Evolutionary conservation across 1,140 invertebrate genomes (phyloP).

Genomic region (Whitmania pigra): DNA sequence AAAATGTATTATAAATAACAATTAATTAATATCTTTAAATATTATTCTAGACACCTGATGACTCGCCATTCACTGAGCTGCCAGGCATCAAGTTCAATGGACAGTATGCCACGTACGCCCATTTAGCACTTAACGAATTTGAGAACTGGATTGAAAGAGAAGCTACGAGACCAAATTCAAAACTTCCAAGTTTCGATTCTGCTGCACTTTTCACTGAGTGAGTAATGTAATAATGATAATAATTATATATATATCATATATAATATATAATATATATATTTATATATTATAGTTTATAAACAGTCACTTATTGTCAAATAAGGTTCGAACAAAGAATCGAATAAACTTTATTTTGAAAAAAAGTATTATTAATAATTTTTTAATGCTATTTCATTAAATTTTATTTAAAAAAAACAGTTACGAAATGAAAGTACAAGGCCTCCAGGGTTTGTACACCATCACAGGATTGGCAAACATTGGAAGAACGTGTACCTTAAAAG

Average conservation of each 20-base stretch:
- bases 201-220: slow-evolving; percentile 12
- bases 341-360: no score
- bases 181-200: slow-evolving; percentile 6
- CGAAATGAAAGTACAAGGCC: neutral
- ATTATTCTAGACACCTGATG: neutral
- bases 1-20: neutral
- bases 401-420: neutral
- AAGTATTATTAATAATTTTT: no score
- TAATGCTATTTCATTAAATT: no score
- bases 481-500: neutral
- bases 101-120: neutral
- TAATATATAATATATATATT: no score
- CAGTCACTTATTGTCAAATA: no score
- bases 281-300: no score
- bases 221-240: neutral
- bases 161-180: neutral
- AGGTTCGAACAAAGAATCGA: no score
- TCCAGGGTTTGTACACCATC: neutral
- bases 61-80: slow-evolving; percentile 12
- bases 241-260: neutral
- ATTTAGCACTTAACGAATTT: neutral
- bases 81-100: neutral
- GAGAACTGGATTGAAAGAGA: slow-evolving; percentile 8
- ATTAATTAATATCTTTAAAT: neutral
- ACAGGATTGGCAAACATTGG: slow-evolving; percentile 11